These are phyloP conservation scores for Aphelenchoides besseyi DNA, from an alignment of 1,140 invertebrate species.

Conservation along the genomic window DNA sequence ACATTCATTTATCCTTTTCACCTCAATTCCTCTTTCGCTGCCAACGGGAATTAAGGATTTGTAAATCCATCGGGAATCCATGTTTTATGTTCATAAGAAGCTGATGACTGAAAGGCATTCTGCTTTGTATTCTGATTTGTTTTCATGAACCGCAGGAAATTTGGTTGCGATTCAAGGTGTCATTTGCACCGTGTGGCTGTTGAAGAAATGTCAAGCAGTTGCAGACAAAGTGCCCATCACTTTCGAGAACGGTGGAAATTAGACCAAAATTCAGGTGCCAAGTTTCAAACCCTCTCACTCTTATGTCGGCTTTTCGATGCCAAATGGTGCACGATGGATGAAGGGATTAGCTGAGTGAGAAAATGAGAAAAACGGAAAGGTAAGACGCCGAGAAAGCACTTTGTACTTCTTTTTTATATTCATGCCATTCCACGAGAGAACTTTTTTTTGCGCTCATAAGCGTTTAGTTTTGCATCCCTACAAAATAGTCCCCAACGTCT, in stretches of 20 bases:
- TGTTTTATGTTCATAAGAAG: background rate
- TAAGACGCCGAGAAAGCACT: background rate
- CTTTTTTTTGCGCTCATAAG: too few species aligned
- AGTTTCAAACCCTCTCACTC: background rate
- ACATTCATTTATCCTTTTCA: background rate
- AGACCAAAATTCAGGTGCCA: background rate
- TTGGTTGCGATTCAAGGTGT: too few species aligned
- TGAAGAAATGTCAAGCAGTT: background rate
- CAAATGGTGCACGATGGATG: background rate
- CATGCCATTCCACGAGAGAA: too few species aligned
- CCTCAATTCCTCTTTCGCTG: background rate
- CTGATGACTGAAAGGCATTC: background rate
- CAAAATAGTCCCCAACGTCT: too few species aligned
- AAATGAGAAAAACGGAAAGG: background rate
- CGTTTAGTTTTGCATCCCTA: too few species aligned
- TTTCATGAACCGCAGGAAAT: background rate
- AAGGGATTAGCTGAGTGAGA: background rate
- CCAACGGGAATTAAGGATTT: too few species aligned
- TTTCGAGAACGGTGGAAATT: slow-evolving; percentile 1
- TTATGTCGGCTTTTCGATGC: background rate
- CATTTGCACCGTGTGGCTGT: too few species aligned
- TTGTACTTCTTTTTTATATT: background rate
- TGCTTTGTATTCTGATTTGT: background rate
- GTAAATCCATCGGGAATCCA: background rate
- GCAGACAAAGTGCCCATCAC: background rate